Evolutionary conservation across 1,140 invertebrate species (phyloP).

Genomic region (Periplaneta americana): DNA sequence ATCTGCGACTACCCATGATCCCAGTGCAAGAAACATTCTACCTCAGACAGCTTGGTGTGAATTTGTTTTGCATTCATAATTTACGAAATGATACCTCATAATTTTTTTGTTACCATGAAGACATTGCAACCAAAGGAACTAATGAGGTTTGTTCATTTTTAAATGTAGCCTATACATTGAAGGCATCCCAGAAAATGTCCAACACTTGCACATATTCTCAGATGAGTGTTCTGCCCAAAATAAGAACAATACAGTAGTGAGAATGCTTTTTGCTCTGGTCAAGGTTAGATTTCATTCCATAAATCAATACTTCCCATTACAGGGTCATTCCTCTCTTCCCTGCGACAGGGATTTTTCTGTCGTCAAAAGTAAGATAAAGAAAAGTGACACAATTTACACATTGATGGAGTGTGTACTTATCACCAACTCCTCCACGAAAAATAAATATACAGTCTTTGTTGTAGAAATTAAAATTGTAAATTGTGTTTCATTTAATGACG

Average conservation of each 20-base stretch:
- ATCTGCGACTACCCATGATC: conserved; percentile 3
- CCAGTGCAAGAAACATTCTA: conserved; percentile 19
- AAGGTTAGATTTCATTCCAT: conserved; percentile 21
- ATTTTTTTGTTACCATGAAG: conserved; percentile 15
- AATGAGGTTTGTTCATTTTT: conserved; percentile 13
- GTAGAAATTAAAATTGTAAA: too few relatives aligned
- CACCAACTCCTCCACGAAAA: neutral
- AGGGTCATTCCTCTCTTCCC: conserved; percentile 26
- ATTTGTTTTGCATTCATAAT: conserved; percentile 18
- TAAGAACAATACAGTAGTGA: conserved; percentile 18
- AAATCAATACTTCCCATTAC: conserved; percentile 20
- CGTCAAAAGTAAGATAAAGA: conserved; percentile 19
- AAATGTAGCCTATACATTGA: neutral
- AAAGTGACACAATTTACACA: neutral
- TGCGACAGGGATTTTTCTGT: conserved; percentile 27
- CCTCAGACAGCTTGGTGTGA: conserved; percentile 12
- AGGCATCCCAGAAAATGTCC: neutral
- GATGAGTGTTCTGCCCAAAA: conserved; percentile 21
- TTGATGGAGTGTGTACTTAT: neutral
- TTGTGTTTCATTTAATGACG: too few relatives aligned
- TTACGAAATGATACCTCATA: neutral
- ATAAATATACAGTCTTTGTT: neutral
- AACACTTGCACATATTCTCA: conserved; percentile 4
- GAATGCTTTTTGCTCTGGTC: conserved; percentile 11
- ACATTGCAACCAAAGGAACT: neutral